Evolutionary conservation across 1,140 invertebrate species (phyloP).

Genomic region (Conus betulinus): DNA sequence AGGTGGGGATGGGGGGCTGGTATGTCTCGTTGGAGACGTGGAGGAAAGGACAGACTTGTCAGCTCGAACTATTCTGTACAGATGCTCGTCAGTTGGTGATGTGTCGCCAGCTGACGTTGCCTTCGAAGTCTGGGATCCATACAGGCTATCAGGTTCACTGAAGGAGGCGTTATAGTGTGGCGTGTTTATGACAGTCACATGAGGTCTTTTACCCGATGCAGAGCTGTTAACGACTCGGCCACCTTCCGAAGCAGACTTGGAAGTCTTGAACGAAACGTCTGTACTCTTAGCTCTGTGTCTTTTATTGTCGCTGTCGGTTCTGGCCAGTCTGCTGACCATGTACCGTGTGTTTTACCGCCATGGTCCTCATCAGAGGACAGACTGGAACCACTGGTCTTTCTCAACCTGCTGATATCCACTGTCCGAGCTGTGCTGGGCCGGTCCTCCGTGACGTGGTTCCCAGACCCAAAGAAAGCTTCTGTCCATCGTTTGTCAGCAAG

Average conservation of each 20-base stretch:
- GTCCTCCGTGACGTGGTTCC: not conserved
- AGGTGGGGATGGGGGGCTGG: not conserved
- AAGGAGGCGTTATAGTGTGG: not conserved
- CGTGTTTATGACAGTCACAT: not conserved
- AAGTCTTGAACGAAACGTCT: not conserved
- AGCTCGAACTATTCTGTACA: conserved; percentile 25
- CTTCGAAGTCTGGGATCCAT: conserved; percentile 41
- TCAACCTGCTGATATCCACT: not conserved
- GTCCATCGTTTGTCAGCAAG: not conserved
- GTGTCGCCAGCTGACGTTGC: conserved; percentile 28
- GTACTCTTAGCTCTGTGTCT: not conserved
- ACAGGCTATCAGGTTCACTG: conserved; percentile 37
- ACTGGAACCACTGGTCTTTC: conserved; percentile 25
- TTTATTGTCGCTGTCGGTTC: not conserved
- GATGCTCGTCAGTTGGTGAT: conserved; percentile 31
- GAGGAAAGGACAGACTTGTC: not conserved
- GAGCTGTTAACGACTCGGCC: not conserved
- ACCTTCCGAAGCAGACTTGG: not conserved
- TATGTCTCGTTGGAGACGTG: not conserved
- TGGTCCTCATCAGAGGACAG: conserved; percentile 23
- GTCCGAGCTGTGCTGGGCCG: not conserved
- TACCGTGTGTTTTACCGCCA: not conserved
- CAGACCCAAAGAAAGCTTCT: conserved; percentile 4
- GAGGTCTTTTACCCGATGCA: not conserved
- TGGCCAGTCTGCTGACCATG: not conserved